phyloP scores from a whole-genome alignment of 2,113 vertebrate species.

The Entomyzon cyanotis region DNA sequence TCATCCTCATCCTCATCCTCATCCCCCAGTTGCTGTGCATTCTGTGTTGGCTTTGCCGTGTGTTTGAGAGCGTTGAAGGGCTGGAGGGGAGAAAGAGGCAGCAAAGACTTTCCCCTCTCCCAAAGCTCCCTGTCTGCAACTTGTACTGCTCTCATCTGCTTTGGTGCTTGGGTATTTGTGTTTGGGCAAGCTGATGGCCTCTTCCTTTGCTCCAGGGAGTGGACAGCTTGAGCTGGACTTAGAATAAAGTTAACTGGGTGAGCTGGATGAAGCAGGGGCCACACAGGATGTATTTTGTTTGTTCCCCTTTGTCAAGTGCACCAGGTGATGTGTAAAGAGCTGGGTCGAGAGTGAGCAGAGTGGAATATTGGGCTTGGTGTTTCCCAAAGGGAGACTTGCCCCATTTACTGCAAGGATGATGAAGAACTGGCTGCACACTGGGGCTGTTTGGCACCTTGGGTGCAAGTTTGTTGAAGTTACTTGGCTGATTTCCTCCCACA shows the following conservation, averaged over 20 bases:
- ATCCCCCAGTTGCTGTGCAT: neutral
- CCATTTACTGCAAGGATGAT: neutral
- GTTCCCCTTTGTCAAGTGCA: neutral
- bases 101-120: neutral
- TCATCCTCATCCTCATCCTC: neutral
- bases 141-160: neutral
- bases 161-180: neutral
- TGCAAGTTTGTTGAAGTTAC: neutral
- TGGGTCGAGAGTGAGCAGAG: neutral
- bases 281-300: neutral
- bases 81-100: neutral
- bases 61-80: neutral
- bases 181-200: neutral
- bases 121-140: accelerated
- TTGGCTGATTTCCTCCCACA: neutral
- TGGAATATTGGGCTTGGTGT: too few relatives aligned
- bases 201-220: neutral
- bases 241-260: neutral
- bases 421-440: neutral
- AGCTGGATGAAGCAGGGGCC: neutral
- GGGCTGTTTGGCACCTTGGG: neutral
- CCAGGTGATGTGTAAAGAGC: neutral
- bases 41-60: neutral
- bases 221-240: neutral
- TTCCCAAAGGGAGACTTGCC: too few relatives aligned